Conservation (phyloP, 1,140 invertebrate genomes). For the Watersipora subatra region DNA sequence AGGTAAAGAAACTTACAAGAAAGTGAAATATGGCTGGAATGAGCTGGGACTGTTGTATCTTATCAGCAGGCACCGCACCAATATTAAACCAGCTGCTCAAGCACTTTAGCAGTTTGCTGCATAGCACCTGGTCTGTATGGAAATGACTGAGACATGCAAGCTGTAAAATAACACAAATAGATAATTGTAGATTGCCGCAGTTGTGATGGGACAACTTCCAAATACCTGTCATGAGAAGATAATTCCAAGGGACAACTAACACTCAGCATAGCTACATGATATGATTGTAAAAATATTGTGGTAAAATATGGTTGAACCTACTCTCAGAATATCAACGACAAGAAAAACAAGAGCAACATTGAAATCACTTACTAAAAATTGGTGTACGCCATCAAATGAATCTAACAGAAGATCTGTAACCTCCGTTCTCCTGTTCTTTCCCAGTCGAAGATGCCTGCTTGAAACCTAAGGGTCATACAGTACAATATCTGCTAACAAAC, state of each 20-base stretch:
- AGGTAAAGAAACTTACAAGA: conserved; percentile 26
- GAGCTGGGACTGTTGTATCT: conserved; percentile 31
- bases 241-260: too few relatives aligned
- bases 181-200: too few relatives aligned
- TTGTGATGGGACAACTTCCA: too few relatives aligned
- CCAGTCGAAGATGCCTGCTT: conserved; percentile 61
- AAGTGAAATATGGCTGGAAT: conserved; percentile 36
- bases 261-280: too few relatives aligned
- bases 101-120: conserved; percentile 36
- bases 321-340: too few relatives aligned
- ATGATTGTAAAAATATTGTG: too few relatives aligned
- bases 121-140: conserved; percentile 20
- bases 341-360: too few relatives aligned
- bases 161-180: conserved; percentile 16
- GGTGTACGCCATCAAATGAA: conserved; percentile 41
- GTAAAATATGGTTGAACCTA: too few relatives aligned
- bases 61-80: conserved; percentile 31
- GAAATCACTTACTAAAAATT: conserved; percentile 63
- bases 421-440: conserved; percentile 73
- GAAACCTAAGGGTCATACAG: conserved; percentile 25
- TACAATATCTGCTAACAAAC: neutral
- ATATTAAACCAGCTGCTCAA: conserved; percentile 43
- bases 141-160: conserved; percentile 18
- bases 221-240: too few relatives aligned
- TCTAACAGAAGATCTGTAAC: conserved; percentile 58